A percentile compares a stretch with the other conserved stretches of the same genome.
Evolutionary conservation across 92 coral and sea anemone species (phyloP).

Genomic region (Hydrozoanthus gracilis): DNA sequence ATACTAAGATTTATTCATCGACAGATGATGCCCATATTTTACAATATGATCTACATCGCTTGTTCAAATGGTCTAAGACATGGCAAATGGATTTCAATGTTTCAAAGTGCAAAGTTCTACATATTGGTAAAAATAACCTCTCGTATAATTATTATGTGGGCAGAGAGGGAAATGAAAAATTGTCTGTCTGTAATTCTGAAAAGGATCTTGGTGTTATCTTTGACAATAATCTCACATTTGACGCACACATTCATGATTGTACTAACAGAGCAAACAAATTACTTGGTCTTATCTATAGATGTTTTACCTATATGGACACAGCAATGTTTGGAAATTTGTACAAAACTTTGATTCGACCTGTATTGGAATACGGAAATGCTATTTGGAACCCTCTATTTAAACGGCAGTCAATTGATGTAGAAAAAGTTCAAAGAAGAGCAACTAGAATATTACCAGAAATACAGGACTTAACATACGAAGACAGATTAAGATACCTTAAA

Average conservation of each 20-base stretch:
- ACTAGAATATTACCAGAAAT: neutral
- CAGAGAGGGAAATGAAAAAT: slow-evolving; percentile 19
- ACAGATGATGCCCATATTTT: slow-evolving; percentile 19
- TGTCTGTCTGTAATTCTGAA: slow-evolving; percentile 19
- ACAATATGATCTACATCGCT: slow-evolving; percentile 19
- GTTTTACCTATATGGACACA: slow-evolving; percentile 19
- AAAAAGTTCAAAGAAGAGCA: neutral
- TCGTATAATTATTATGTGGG: slow-evolving; percentile 18
- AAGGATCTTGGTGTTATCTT: slow-evolving; percentile 19
- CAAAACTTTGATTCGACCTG: slow-evolving; percentile 18
- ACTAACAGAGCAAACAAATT: slow-evolving; percentile 18
- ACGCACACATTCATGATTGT: slow-evolving; percentile 20
- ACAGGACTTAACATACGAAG: slow-evolving; percentile 1
- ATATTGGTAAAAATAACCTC: too few species aligned
- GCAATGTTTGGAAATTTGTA: slow-evolving; percentile 18
- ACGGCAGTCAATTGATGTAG: neutral
- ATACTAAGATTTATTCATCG: slow-evolving; percentile 16
- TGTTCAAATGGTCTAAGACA: slow-evolving; percentile 19
- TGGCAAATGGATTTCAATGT: too few species aligned
- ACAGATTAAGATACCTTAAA: neutral
- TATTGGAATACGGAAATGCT: neutral
- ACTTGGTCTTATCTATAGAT: slow-evolving; percentile 18
- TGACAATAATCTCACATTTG: slow-evolving; percentile 18
- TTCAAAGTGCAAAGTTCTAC: neutral
- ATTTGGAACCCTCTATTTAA: neutral